These are phyloP conservation scores for Alauda arvensis DNA, from an alignment of 2,797 vertebrate species.

Conservation along the genomic window DNA sequence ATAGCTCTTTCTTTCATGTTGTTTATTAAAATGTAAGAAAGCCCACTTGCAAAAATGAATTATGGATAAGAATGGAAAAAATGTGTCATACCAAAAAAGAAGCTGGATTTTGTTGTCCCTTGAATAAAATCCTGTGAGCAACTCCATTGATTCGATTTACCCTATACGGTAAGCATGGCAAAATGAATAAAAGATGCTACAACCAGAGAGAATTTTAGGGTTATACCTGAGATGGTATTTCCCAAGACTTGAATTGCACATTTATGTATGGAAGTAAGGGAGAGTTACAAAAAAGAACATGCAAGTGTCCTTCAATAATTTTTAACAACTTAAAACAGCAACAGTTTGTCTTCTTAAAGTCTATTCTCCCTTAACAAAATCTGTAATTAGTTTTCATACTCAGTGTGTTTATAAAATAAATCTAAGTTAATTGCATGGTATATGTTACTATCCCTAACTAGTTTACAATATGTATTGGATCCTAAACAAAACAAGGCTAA, in stretches of 20 bases:
- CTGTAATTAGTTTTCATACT: neutral
- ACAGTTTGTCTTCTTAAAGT: neutral
- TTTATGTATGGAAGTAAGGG: neutral
- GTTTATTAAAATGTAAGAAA: slow-evolving; percentile 45
- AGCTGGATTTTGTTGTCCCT: neutral
- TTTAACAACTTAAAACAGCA: neutral
- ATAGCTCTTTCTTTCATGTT: slow-evolving; percentile 24
- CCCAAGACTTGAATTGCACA: neutral
- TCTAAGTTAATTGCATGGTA: neutral
- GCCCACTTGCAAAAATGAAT: slow-evolving; percentile 39
- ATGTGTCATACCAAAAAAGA: neutral
- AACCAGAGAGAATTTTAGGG: neutral
- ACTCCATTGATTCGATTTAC: neutral
- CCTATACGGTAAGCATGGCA: neutral
- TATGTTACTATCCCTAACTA: neutral
- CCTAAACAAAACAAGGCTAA: neutral
- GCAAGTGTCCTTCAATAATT: neutral
- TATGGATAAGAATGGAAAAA: slow-evolving; percentile 50
- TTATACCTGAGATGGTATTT: neutral
- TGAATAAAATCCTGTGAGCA: neutral
- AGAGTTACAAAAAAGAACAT: neutral
- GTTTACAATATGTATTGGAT: neutral
- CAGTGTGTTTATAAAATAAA: neutral
- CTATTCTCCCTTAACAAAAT: neutral
- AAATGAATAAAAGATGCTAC: neutral